Percentiles rank a stretch among this genome's conserved stretches.
Evolutionary conservation across 1,140 invertebrate species (phyloP).

Genomic region (Scaptomyza montana): DNA sequence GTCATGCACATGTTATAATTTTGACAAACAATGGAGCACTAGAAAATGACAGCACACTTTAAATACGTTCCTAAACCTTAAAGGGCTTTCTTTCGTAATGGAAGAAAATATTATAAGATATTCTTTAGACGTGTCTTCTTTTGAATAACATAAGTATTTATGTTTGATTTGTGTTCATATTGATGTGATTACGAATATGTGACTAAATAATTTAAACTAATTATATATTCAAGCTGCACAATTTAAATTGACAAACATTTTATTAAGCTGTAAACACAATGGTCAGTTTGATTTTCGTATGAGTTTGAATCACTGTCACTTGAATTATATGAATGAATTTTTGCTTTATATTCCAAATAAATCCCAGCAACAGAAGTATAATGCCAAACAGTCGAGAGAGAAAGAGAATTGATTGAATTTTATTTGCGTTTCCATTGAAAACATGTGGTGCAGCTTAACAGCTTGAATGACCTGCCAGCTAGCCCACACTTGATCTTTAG

Average conservation of each 20-base stretch:
- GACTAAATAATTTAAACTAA: slow-evolving; percentile 49
- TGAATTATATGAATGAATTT: slow-evolving; percentile 61
- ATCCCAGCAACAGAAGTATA: slow-evolving; percentile 23
- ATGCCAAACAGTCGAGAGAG: slow-evolving; percentile 1
- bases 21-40: too few relatives aligned
- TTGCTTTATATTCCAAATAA: slow-evolving; percentile 22
- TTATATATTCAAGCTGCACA: slow-evolving; percentile 46
- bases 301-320: slow-evolving; percentile 31
- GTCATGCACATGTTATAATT: too few relatives aligned
- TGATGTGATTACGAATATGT: slow-evolving; percentile 25
- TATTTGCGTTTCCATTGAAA: slow-evolving; percentile 13
- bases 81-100: too few relatives aligned
- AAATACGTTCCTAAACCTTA: too few relatives aligned
- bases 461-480: not conserved
- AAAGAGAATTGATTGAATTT: slow-evolving; percentile 25
- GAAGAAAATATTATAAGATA: too few relatives aligned
- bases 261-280: not conserved
- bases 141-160: too few relatives aligned
- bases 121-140: too few relatives aligned
- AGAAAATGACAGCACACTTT: too few relatives aligned
- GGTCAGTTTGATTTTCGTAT: not conserved
- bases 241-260: slow-evolving; percentile 34
- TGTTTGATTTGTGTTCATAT: not conserved
- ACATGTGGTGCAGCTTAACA: not conserved
- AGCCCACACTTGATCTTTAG: slow-evolving; percentile 8